Evolutionary conservation across 2,888 invertebrate genomes (phyloP).

Genomic region (Cryptocephalus primarius): DNA sequence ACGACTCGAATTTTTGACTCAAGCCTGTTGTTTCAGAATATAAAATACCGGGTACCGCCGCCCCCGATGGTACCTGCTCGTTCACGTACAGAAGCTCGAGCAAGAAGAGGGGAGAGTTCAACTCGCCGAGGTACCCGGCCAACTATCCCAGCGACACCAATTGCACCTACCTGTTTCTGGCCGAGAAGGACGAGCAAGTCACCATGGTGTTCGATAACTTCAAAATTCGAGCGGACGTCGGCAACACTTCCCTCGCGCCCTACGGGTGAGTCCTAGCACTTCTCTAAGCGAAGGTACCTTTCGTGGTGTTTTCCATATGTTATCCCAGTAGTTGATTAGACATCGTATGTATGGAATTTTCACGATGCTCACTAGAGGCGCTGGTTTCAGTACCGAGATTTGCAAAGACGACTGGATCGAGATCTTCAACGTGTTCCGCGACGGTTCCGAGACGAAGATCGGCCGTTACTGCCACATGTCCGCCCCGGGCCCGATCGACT

Average conservation of each 20-base stretch:
- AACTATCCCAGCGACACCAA: constrained; percentile 93
- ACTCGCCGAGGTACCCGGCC: constrained; percentile 92
- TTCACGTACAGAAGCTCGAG: constrained; percentile 85
- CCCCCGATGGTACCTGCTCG: constrained; percentile 82
- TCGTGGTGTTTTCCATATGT: no score
- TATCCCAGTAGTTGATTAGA: no score
- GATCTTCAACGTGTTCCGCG: constrained; percentile 80
- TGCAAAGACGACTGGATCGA: constrained; percentile 93
- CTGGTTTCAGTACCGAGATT: constrained; percentile 47
- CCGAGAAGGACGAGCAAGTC: constrained; percentile 80
- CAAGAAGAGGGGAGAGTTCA: constrained; percentile 82
- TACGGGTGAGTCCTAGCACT: constrained; percentile 58
- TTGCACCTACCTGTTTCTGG: constrained; percentile 86
- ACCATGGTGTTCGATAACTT: constrained; percentile 86
- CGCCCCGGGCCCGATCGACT: constrained; percentile 91
- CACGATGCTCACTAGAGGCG: background rate
- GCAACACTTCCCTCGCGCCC: constrained; percentile 64
- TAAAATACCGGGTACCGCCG: constrained; percentile 87
- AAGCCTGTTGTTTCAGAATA: constrained; percentile 52
- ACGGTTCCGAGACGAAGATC: constrained; percentile 70
- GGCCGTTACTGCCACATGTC: constrained; percentile 87
- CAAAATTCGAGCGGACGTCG: constrained; percentile 65
- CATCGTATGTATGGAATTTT: no score
- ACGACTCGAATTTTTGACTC: no score
- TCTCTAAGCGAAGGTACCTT: background rate